Evolutionary conservation across 2,113 vertebrate species (phyloP), one percentile per base, ranked within the genome.

Genomic region (Gila orcuttii): DNA sequence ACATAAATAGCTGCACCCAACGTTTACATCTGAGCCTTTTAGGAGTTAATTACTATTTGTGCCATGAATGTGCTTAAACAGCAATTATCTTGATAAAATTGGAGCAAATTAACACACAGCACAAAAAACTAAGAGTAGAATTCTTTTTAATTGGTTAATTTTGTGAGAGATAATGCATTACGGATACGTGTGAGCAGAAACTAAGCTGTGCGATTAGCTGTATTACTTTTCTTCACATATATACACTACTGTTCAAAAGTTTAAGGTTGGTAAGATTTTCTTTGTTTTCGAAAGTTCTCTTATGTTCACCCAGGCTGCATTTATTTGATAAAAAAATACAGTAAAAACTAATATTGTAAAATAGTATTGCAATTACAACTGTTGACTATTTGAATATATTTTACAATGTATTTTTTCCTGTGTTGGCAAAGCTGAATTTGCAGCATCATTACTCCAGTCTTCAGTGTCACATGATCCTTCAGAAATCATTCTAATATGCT

Each of bases 81-180:
- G 55, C 55, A 79, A 62, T 89, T 79, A 85, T 85, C 78, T 78
- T 66, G 7, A 23, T 52, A 36, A 79, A 88, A 78, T 4, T 36
- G 25, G 39, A 68, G 19, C 28, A 69, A 85, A 73, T 85, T 59
- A 68, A 6, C 10, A 50, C 47, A 50, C 45, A 33, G 75, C 28
- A 73, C 39, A 73, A 60, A 28, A 60, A 23, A 68, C 10, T 17
- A 78, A 42, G 76, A 82, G 66, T 89, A 68, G 39, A 64, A 73
- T 79, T 87, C 47, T 8, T 47, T 42, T 55, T 83, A 87, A 85
- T 79, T 85, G 57, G 86, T 50, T 77, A 57, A 83, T 83, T 69
- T 52, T 21, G 80, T 33, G 57, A 6, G 36, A 57, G 71, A 74
- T 62, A 21, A 81, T 60, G 45, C 45, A 82, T 75, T 62, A 60